Evolutionary conservation across 2,797 vertebrate genomes (phyloP), one percentile per base, ranked within the genome.

Genomic region (Gallirallus australis): DNA sequence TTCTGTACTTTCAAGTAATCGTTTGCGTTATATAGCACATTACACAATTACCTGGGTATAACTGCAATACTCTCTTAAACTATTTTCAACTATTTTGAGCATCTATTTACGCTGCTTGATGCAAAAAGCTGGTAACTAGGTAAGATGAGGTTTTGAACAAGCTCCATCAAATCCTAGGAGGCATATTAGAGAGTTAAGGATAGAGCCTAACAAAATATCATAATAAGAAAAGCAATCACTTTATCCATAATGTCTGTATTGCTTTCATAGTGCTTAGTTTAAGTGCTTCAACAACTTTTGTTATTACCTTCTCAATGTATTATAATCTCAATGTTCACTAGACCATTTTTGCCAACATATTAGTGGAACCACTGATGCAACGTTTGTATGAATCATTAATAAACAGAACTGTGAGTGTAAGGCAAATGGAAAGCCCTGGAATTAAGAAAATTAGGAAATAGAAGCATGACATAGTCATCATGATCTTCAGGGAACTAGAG

Each of bases 91-190:
- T 89, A 48, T 64, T 64, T 37, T 40, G 65, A 81, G 68, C 91
- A 71, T 35, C 24, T 63, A 50, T 83, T 81, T 68, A 61, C 85
- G 54, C n/a, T 75, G 9, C 30, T 90, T 91, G 80, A 76, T 59
- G 28, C 59, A 75, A 92, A 92, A 94, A 85, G 8, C 27, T 70
- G 19, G 11, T 73, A 91, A 83, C n/a, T 77, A 27, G 87, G 31
- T 75, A 87, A 82, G 45, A 93, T 48, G 47, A 89, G 57, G 50
- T 83, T 94, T 93, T 87, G 68, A 93, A 85, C n/a, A 93, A 85
- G 28, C 33, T 91, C 40, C 47, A 64, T 91, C 42, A 92, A 89
- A 91, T 90, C 84, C 84, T 83, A 65, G 39, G 76, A 93, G 85
- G 25, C 47, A 37, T 86, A 61, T 96, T 68, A 71, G 57, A 61